Evolutionary conservation across 2,888 invertebrate genomes (phyloP).

Genomic region (Neoascia interrupta): DNA sequence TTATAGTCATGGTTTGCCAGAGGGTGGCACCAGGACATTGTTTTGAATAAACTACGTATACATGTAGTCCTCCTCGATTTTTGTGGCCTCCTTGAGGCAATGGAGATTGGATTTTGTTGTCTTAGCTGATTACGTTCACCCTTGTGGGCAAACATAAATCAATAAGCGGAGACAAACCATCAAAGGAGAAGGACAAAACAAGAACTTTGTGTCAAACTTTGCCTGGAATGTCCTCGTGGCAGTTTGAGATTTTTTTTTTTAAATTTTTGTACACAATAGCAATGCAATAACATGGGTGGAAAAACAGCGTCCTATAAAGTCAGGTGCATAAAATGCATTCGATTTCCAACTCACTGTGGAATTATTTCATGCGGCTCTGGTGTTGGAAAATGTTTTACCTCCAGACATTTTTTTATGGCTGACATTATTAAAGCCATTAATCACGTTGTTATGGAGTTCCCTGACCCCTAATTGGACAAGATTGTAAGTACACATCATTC

Average conservation of each 20-base stretch:
- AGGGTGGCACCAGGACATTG: conserved; percentile 60
- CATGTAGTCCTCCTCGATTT: conserved; percentile 6
- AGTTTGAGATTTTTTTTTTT: conserved; percentile 53
- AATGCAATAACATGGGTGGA: conserved; percentile 25
- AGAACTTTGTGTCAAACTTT: too few relatives aligned
- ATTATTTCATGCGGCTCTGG: conserved; percentile 49
- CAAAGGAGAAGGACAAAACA: not conserved
- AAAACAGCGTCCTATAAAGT: conserved; percentile 42
- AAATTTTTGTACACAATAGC: too few relatives aligned
- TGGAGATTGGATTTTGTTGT: conserved; percentile 66
- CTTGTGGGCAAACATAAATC: conserved; percentile 60
- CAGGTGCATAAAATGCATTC: conserved; percentile 57
- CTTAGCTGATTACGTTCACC: conserved; percentile 65
- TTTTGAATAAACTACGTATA: conserved; percentile 45
- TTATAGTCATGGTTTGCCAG: conserved; percentile 59
- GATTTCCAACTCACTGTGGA: conserved; percentile 12
- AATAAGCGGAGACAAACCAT: conserved; percentile 42
- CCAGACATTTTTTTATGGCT: conserved; percentile 70
- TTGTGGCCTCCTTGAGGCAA: conserved; percentile 44
- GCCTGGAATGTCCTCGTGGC: conserved; percentile 31
- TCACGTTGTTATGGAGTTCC: conserved; percentile 78
- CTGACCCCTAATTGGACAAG: conserved; percentile 38
- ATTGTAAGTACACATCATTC: not conserved
- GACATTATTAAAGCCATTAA: conserved; percentile 80
- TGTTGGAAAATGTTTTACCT: too few relatives aligned